These are phyloP conservation scores for Drosophila peninsularis DNA, from an alignment of 2,888 invertebrate genomes.

Conservation along the genomic window DNA sequence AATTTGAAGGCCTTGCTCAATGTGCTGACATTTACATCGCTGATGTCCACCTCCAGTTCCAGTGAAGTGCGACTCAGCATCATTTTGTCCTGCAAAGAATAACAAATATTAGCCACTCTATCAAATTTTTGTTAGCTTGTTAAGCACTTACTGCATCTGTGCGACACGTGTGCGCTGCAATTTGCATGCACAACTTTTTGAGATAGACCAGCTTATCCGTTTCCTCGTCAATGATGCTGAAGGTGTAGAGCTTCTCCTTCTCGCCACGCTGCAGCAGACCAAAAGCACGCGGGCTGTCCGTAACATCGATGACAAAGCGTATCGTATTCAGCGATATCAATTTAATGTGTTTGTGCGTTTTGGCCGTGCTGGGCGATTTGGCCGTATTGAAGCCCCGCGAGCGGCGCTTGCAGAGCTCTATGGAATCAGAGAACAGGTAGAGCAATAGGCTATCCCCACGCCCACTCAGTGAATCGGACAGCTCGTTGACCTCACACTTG, in stretches of 20 bases:
- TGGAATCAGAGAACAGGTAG: constrained; percentile 96
- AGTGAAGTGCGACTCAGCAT: constrained; percentile 85
- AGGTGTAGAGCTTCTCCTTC: constrained; percentile 95
- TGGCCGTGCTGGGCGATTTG: constrained; percentile 90
- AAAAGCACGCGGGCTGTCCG: constrained; percentile 95
- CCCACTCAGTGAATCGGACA: constrained; percentile 93
- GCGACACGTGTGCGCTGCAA: constrained; percentile 96
- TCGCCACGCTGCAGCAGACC: constrained; percentile 94
- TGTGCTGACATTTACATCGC: constrained; percentile 93
- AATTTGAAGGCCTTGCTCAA: constrained; percentile 96
- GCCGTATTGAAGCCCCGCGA: constrained; percentile 90
- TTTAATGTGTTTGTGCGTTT: constrained; percentile 96
- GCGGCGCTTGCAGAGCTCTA: constrained; percentile 95
- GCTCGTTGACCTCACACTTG: constrained; percentile 94
- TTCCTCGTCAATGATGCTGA: constrained; percentile 93
- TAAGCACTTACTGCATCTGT: constrained; percentile 92
- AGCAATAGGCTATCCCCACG: constrained; percentile 94
- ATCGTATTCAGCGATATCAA: constrained; percentile 95
- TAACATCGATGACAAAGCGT: constrained; percentile 95
- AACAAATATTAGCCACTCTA: not conserved
- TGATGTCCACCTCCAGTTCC: constrained; percentile 94
- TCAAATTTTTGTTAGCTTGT: not conserved
- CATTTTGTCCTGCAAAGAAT: constrained; percentile 81
- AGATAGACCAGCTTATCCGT: constrained; percentile 93
- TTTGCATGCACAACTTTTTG: constrained; percentile 93